Conservation (phyloP, 2,888 invertebrate genomes). For the Ptilodon capucinus region DNA sequence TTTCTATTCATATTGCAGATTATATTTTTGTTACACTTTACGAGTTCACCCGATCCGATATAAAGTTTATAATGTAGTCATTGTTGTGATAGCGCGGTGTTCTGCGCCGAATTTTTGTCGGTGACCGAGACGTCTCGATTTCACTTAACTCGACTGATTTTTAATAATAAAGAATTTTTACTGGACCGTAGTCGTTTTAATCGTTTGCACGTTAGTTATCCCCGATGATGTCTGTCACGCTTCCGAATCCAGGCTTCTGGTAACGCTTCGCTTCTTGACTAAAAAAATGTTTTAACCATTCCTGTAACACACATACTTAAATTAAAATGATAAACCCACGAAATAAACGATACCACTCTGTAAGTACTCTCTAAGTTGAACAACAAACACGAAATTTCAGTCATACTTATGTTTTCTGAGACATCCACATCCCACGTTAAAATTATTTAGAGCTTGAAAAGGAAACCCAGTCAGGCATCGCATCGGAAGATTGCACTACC, state of each 20-base stretch:
- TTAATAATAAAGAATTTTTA: constrained; percentile 73
- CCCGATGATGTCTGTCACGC: constrained; percentile 51
- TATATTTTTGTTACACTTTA: constrained; percentile 60
- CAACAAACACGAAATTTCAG: constrained; percentile 6
- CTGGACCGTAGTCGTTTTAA: constrained; percentile 74
- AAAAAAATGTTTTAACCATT: constrained; percentile 41
- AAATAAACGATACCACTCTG: constrained; percentile 13
- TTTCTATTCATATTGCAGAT: constrained; percentile 59
- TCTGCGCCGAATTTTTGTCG: constrained; percentile 53
- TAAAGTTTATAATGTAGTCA: constrained; percentile 60
- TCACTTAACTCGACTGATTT: constrained; percentile 80
- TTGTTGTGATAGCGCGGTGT: constrained; percentile 65
- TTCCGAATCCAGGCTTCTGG: constrained; percentile 63
- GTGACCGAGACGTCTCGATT: constrained; percentile 72
- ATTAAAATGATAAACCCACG: constrained; percentile 31
- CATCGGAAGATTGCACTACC: constrained; percentile 41
- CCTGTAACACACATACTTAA: constrained; percentile 42
- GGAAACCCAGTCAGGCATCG: constrained; percentile 13
- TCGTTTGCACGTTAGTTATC: constrained; percentile 64
- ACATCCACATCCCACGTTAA: constrained; percentile 7
- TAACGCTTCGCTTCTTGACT: constrained; percentile 73
- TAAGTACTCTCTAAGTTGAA: constrained; percentile 10
- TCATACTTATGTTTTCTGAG: constrained; percentile 11
- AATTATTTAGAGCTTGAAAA: constrained; percentile 8
- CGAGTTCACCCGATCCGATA: constrained; percentile 60